phyloP scores from a whole-genome alignment of 2,797 vertebrate species.

The Lindbergichthys nudifrons region DNA sequence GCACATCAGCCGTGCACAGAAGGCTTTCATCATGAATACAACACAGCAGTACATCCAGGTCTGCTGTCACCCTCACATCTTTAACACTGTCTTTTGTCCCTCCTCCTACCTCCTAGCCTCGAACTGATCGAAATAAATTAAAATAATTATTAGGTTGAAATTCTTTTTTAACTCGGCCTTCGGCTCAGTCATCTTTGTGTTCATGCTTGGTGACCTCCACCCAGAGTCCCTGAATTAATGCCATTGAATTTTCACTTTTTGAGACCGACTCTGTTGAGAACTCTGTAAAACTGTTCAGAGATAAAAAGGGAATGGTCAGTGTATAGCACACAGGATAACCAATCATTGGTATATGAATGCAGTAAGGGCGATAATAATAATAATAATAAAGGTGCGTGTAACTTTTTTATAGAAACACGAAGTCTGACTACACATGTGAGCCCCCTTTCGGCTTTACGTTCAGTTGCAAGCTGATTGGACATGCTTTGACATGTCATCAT shows the following conservation, averaged over 20 bases:
- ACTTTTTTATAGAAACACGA: background rate
- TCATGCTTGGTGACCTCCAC: constrained; percentile 39
- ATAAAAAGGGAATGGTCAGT: constrained; percentile 2
- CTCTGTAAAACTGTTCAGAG: constrained; percentile 5
- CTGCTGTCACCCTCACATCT: constrained; percentile 31
- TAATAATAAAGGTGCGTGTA: background rate
- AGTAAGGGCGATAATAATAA: background rate
- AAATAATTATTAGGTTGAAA: constrained; percentile 28
- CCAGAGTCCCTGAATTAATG: constrained; percentile 10
- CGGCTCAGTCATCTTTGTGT: constrained; percentile 29
- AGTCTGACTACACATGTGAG: background rate
- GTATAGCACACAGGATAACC: background rate
- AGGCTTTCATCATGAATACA: constrained; percentile 59
- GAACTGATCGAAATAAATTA: constrained; percentile 32
- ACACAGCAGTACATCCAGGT: constrained; percentile 37
- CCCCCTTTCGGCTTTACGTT: background rate
- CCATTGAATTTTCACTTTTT: constrained; percentile 23
- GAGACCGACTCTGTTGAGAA: background rate
- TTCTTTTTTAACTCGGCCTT: constrained; percentile 6
- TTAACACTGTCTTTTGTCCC: constrained; percentile 20
- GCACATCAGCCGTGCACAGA: constrained; percentile 56
- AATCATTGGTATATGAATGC: background rate
- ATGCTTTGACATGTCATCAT: constrained; percentile 21
- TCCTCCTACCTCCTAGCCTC: constrained; percentile 21
- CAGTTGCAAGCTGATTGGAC: constrained; percentile 16